Evolutionary conservation across 2,797 vertebrate species (phyloP).

Genomic region (Malurus splendens): DNA sequence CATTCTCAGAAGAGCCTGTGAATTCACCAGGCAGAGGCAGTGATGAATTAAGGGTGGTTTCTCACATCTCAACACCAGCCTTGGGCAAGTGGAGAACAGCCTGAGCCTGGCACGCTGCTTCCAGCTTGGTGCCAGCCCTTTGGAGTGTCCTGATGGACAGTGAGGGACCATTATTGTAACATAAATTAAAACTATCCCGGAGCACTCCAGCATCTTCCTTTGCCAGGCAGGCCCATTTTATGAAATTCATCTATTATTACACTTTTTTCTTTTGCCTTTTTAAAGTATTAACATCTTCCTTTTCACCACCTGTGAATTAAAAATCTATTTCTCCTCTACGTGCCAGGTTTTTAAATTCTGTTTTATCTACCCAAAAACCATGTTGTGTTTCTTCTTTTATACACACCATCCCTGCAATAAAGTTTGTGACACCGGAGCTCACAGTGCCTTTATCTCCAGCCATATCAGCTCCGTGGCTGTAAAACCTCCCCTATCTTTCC

Average conservation of each 20-base stretch:
- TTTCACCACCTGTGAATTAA: background rate
- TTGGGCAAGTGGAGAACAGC: background rate
- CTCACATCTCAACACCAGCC: background rate
- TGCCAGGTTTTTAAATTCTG: background rate
- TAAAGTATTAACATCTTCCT: fast-evolving
- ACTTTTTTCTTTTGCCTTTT: fast-evolving
- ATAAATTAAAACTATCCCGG: background rate
- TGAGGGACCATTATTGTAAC: background rate
- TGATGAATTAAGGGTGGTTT: background rate
- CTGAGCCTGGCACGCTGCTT: background rate
- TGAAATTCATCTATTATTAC: background rate
- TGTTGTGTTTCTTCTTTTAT: conserved; percentile 8
- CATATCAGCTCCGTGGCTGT: background rate
- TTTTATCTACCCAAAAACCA: background rate
- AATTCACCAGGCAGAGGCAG: background rate
- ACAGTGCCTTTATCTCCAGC: background rate
- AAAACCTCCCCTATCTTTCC: conserved; percentile 6
- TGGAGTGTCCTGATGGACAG: background rate
- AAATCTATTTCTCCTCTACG: background rate
- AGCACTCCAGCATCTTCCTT: background rate
- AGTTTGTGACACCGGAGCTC: background rate
- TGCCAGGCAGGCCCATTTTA: background rate
- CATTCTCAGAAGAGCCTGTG: background rate
- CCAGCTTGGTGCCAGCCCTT: background rate
- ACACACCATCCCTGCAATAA: background rate